Evolutionary conservation across 2,888 invertebrate species (phyloP), one percentile per base, ranked within the genome.

Genomic region (Eledona agricola): DNA sequence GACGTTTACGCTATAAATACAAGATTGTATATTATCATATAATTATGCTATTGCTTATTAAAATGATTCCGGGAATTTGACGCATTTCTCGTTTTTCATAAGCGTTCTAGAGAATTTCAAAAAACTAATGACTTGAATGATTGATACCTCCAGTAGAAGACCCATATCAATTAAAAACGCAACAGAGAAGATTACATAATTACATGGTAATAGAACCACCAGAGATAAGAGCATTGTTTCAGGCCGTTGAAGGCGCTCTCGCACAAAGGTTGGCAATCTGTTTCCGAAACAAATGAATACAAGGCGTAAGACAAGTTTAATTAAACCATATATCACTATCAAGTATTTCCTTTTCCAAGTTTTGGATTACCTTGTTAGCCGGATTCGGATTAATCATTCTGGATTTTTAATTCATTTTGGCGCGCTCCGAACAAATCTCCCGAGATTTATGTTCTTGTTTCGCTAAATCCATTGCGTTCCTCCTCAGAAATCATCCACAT

Each of bases 231-330:
- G 58, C 59, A 70, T 71, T 70, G 68, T 70, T 66, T 64, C 61
- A 62, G 63, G 55, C 61, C 63, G 64, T 65, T 69, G 60, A 63
- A 59, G 58, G 35, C 43, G 37, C 57, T 52, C 57, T 58, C 59
- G n/a, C n/a, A 68, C 68, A 70, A 70, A 69, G 70, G 69, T 68
- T 69, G 69, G 70, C 71, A 74, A 72, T 74, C 73, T 70, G 71
- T 74, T 74, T 73, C 69, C 70, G 68, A 72, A 75, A 75, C 74
- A 75, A 75, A 75, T 75, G 74, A 75, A 74, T 73, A 75, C 75
- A 75, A 70, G 67, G 72, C 71, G 71, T 72, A 73, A 73, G 74
- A 75, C 75, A 74, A 73, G 72, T 69, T 75, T 73, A 75, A 75
- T 75, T 75, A 74, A 74, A 73, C 72, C 68, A 74, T 75, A 74